Conservation (phyloP, 2,797 vertebrate genomes). For the Trichosurus vulpecula region DNA sequence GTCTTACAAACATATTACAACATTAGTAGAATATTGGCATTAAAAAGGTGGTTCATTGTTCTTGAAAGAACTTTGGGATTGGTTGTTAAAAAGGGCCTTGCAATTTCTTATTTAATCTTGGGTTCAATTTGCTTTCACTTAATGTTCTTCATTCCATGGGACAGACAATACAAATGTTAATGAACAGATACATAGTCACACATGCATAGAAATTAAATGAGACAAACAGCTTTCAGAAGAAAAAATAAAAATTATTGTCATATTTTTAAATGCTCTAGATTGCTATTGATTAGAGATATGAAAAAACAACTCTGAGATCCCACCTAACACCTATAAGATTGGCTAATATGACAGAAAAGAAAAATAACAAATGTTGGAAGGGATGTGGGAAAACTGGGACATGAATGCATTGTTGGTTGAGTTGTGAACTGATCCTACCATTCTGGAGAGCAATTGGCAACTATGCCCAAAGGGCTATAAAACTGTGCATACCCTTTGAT, state of each 20-base stretch:
- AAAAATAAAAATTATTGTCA: neutral
- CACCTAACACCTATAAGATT: neutral
- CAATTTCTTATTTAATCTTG: neutral
- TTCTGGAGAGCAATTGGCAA: neutral
- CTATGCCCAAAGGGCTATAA: neutral
- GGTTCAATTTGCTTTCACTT: neutral
- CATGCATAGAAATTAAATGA: neutral
- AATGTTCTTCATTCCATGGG: neutral
- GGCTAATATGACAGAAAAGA: no score
- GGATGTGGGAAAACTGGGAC: neutral
- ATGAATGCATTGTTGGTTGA: neutral
- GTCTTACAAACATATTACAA: neutral
- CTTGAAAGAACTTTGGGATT: neutral
- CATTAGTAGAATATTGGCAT: neutral
- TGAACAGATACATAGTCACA: neutral
- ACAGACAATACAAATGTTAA: neutral
- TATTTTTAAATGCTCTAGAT: neutral
- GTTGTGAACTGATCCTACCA: neutral
- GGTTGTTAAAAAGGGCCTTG: neutral
- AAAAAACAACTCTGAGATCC: no score
- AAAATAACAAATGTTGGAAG: neutral
- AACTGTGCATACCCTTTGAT: neutral
- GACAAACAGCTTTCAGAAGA: neutral
- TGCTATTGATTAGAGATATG: neutral
- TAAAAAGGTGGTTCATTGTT: neutral